Base-by-base conservation (phyloP, 2,888 invertebrate species). In the Ametastegia equiseti region DNA sequence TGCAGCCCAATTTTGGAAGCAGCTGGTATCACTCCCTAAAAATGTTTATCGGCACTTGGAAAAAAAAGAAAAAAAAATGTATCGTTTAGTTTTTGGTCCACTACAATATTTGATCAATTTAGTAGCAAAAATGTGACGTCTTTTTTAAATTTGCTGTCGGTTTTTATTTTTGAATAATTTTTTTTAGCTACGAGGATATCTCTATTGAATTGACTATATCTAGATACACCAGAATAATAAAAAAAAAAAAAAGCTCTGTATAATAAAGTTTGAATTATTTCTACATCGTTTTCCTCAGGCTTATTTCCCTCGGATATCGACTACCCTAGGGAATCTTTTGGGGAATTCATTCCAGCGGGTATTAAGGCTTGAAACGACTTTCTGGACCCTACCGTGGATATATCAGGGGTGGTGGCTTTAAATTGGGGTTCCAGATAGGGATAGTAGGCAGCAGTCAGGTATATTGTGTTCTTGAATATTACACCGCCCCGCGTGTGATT, bases 401-500 rank as follows among this genome's bases (percentile, higher is more conserved):
- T 60, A 42, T 42, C 42, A 19, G 54, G 60, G 47, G 60, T 60
- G n/a, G n/a, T 60, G 60, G 60, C 60, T 30, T 60, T 60, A 60
- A 60, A 60, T 60, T 60, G 60, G 60, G 30, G 60, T 60, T 60
- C 60, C 5, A 60, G 60, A 30, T 60, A 60, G 60, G 60, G n/a
- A n/a, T n/a, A n/a, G n/a, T n/a, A n/a, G n/a, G n/a, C n/a, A n/a
- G n/a, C n/a, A n/a, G n/a, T n/a, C n/a, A n/a, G n/a, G 27, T 60
- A 60, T 60, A 60, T 60, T 60, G 60, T 60, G 23, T 60, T 60
- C 60, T 60, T 30, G 60, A 60, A 60, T 60, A 60, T 60, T 60
- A 60, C 60, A 60, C 60, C 15, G n/a, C n/a, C 30, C 30, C 60
- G 13, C 13, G 27, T 30, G 30, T 30, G 60, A 60, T 27, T 60